Evolutionary conservation across 2,113 vertebrate genomes (phyloP).

Genomic region (Aptenodytes forsteri): DNA sequence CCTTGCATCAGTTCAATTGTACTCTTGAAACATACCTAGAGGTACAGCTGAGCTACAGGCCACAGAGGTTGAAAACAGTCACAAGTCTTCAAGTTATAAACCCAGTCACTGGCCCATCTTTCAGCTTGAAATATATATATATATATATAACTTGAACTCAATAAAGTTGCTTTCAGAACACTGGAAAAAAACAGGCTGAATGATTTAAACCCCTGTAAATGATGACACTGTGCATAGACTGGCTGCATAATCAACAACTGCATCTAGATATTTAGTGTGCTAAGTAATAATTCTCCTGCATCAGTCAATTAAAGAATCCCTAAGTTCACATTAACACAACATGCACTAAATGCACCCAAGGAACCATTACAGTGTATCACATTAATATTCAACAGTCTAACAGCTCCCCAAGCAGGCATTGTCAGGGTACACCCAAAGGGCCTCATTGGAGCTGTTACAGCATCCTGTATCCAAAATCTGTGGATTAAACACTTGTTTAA

Average conservation of each 20-base stretch:
- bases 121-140: not conserved
- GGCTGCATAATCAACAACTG: not conserved
- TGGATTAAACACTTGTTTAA: constrained; percentile 7
- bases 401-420: not conserved
- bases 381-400: not conserved
- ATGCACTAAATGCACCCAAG: not conserved
- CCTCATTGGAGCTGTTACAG: not conserved
- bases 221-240: not conserved
- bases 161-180: not conserved
- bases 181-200: not conserved
- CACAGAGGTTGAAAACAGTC: not conserved
- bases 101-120: not conserved
- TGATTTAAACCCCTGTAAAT: not conserved
- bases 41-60: not conserved
- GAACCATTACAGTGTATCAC: not conserved
- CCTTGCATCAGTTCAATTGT: not conserved
- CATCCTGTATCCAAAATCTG: constrained; percentile 8
- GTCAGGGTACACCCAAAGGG: not conserved
- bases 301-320: not conserved
- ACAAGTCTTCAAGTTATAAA: not conserved
- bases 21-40: not conserved
- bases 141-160: not conserved
- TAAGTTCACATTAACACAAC: not conserved
- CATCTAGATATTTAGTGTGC: not conserved
- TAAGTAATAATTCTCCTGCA: not conserved